Base-by-base conservation (phyloP, 2,113 vertebrate species). In the Sarotherodon lohbergeri region DNA sequence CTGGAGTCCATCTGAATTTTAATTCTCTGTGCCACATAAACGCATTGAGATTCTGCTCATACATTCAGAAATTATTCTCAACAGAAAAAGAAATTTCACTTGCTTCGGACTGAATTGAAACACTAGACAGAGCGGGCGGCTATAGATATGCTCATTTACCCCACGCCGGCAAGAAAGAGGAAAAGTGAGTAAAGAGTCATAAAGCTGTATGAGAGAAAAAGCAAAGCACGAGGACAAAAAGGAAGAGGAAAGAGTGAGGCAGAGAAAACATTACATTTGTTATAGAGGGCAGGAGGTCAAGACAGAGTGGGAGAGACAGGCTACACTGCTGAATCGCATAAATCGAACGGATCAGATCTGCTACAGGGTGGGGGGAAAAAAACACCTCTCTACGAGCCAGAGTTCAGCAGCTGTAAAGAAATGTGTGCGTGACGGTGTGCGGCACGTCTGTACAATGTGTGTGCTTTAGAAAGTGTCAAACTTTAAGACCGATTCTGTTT, bases 21-120 rank as follows among this genome's bases (percentile, higher is more conserved):
- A 93, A 90, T 89, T 88, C 24, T 13, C 71, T 39, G 13, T 50
- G 43, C 41, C 52, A 84, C 88, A 87, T 87, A 86, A 89, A 88
- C 7, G 41, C 87, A 88, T 83, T 92, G 86, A 89, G 71, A 92
- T 92, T 93, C 91, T 78, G 54, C 86, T 88, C 87, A 63, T 89
- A 88, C 83, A 82, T 85, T 91, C 57, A 82, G 81, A 90, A 91
- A 92, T 78, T 91, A 91, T 89, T 89, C 89, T 86, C 61, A 66
- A 78, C 6, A 12, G n/a, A 57, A 79, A 71, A 86, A 87, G 43
- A 85, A 86, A 83, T 90, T 83, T 66, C 29, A n/a, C 22, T 82
- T 46, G n/a, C 3, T 29, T 80, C 29, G 36, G 68, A 81, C 63
- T 27, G 63, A 79, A 55, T 6, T 71, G 80, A 86, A 91, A 85